phyloP scores from a whole-genome alignment of 2,113 vertebrate genomes.

The Cheirogaleus medius region DNA sequence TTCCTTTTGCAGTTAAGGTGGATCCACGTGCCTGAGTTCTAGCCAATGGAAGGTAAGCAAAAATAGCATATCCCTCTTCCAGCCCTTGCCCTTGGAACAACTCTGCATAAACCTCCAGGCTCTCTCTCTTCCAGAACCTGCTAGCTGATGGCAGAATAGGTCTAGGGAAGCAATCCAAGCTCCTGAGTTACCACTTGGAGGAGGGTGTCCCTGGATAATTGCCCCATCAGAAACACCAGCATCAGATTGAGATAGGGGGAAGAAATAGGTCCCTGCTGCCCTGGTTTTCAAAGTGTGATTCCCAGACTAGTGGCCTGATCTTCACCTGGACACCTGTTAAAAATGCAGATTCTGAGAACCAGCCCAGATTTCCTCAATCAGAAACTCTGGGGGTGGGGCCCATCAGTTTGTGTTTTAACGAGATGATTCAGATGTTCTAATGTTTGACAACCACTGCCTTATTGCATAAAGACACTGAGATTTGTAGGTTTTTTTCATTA shows the following conservation, averaged over 20 bases:
- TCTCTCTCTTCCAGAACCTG: not conserved
- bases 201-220: not conserved
- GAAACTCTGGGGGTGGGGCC: not conserved
- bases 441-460: not conserved
- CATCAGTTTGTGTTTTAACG: too few species aligned
- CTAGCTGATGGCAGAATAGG: too few species aligned
- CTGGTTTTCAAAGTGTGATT: not conserved
- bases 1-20: not conserved
- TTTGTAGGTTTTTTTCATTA: not conserved
- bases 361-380: not conserved
- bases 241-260: fast-evolving
- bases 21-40: not conserved
- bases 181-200: not conserved
- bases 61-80: not conserved
- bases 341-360: not conserved
- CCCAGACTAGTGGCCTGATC: not conserved
- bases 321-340: not conserved
- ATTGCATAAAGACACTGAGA: not conserved
- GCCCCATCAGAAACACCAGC: not conserved
- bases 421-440: not conserved
- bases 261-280: not conserved
- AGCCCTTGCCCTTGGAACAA: not conserved
- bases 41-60: not conserved
- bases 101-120: not conserved
- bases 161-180: fast-evolving